A percentile compares a stretch with the other conserved stretches of the same genome.
These are phyloP conservation scores for Cydia splendana DNA, from an alignment of 1,140 invertebrate genomes.

Conservation along the genomic window DNA sequence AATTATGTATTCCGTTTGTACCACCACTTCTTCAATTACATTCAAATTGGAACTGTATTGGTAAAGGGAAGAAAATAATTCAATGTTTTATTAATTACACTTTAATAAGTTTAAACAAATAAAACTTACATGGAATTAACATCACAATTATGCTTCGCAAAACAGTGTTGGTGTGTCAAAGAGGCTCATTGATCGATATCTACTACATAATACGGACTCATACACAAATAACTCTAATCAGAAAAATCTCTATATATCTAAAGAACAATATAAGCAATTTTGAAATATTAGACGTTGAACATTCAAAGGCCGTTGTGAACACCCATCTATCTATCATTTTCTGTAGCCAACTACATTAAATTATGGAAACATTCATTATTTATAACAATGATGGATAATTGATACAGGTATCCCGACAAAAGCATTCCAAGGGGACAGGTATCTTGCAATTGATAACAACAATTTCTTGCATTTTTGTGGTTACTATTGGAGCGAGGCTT, in stretches of 20 bases:
- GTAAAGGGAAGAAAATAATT: neutral
- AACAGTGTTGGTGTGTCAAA: slow-evolving; percentile 65
- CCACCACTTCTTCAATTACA: neutral
- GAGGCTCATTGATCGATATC: slow-evolving; percentile 48
- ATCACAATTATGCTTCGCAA: slow-evolving; percentile 79
- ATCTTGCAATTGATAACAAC: slow-evolving; percentile 35
- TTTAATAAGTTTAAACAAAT: slow-evolving; percentile 77
- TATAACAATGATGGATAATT: slow-evolving; percentile 21
- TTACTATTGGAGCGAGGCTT: slow-evolving; percentile 45
- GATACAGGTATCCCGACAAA: slow-evolving; percentile 6
- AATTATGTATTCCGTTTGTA: neutral
- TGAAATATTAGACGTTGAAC: slow-evolving; percentile 50
- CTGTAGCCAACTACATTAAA: slow-evolving; percentile 24
- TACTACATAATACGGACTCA: slow-evolving; percentile 39
- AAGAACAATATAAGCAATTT: slow-evolving; percentile 51
- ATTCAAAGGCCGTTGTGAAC: slow-evolving; percentile 37
- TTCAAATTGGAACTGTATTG: neutral
- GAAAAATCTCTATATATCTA: slow-evolving; percentile 51
- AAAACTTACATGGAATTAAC: slow-evolving; percentile 71
- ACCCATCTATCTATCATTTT: slow-evolving; percentile 20
- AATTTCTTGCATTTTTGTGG: slow-evolving; percentile 43
- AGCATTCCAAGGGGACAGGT: slow-evolving; percentile 13
- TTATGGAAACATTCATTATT: slow-evolving; percentile 23
- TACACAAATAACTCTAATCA: slow-evolving; percentile 48
- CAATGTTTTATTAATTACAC: slow-evolving; percentile 53